Evolutionary conservation across 2,888 invertebrate species (phyloP).

Genomic region (Euplexia lucipara): DNA sequence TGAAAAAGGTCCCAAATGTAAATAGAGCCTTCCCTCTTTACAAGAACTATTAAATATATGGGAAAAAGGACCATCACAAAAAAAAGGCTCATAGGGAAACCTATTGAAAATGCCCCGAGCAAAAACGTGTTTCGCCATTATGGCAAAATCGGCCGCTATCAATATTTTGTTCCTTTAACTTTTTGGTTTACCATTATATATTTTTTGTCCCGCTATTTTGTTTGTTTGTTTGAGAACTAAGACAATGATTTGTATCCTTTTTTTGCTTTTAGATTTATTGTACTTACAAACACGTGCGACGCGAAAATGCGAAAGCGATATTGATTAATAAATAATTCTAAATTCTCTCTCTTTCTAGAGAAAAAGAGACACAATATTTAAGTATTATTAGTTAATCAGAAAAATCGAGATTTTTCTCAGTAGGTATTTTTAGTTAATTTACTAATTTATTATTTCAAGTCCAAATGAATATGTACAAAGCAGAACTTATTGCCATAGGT

Average conservation of each 20-base stretch:
- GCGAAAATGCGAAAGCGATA: too few species aligned
- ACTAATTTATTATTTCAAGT: too few species aligned
- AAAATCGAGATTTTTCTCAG: too few species aligned
- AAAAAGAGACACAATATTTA: too few species aligned
- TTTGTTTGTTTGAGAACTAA: neutral
- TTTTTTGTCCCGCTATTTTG: neutral
- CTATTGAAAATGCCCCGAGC: neutral
- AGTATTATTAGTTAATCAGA: too few species aligned
- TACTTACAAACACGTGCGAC: neutral
- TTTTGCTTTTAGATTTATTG: neutral
- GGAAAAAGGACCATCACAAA: neutral
- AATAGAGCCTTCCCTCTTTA: neutral
- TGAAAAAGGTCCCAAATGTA: neutral
- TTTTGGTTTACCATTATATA: conserved; percentile 6
- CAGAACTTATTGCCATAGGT: too few species aligned
- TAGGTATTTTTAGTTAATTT: too few species aligned
- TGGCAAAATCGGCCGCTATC: neutral
- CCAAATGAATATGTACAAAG: too few species aligned
- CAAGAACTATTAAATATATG: neutral
- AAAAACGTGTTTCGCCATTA: conserved; percentile 9
- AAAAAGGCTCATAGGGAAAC: conserved; percentile 1
- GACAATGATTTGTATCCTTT: neutral
- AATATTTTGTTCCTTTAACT: conserved; percentile 12
- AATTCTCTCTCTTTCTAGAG: too few species aligned
- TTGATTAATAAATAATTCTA: too few species aligned